Conservation (phyloP, 2,888 invertebrate genomes). For the Epistrophe eligans region DNA sequence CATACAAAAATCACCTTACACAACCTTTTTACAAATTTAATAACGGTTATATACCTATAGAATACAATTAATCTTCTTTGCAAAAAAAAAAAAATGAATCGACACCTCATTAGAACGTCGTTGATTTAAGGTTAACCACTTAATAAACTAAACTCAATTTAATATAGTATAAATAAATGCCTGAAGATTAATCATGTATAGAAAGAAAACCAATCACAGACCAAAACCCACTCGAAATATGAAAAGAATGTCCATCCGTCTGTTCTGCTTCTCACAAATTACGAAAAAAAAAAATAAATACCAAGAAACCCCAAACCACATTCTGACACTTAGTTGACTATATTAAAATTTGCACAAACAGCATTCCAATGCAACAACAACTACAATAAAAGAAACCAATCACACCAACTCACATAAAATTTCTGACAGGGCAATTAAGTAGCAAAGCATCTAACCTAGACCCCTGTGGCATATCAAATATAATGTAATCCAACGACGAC, state of each 20-base stretch:
- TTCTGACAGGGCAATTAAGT: conserved; percentile 74
- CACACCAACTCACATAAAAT: conserved; percentile 41
- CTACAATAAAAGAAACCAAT: conserved; percentile 39
- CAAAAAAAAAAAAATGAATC: too few species aligned
- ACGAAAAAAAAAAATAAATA: conserved; percentile 3
- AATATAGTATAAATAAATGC: not conserved
- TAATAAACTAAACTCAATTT: conserved; percentile 1
- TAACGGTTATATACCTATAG: too few species aligned
- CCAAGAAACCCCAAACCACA: conserved; percentile 33
- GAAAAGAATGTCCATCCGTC: conserved; percentile 18
- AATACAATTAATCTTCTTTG: too few species aligned
- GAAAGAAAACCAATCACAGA: conserved; percentile 50
- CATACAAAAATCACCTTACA: too few species aligned
- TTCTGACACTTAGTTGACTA: conserved; percentile 49
- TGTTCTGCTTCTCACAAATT: not conserved
- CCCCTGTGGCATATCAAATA: conserved; percentile 71
- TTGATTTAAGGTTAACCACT: not conserved
- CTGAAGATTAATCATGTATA: conserved; percentile 16
- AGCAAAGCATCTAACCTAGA: conserved; percentile 71
- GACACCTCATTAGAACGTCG: not conserved
- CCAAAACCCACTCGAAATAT: conserved; percentile 54
- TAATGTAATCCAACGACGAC: conserved; percentile 20
- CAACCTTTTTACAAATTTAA: too few species aligned
- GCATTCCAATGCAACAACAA: conserved; percentile 23
- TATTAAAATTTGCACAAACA: conserved; percentile 34